Percentiles rank a stretch among this genome's conserved stretches.
phyloP scores from a whole-genome alignment of 2,797 vertebrate species.

The Anguilla anguilla region DNA sequence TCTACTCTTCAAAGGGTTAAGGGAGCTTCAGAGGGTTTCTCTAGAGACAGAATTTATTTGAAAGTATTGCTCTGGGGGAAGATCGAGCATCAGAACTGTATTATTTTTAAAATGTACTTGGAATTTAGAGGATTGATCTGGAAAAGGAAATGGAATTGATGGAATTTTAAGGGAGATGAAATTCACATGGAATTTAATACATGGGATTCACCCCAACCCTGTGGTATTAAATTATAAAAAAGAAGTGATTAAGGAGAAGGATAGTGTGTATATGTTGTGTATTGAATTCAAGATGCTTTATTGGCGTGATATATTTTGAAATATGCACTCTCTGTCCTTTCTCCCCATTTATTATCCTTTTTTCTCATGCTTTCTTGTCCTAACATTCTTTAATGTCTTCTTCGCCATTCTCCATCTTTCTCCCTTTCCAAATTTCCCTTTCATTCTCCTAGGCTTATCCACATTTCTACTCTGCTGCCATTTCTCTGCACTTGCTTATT shows the following conservation, averaged over 20 bases:
- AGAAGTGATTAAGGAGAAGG: background rate
- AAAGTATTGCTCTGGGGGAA: too few relatives aligned
- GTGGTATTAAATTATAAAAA: too few relatives aligned
- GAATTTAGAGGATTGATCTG: too few relatives aligned
- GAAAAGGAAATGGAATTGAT: too few relatives aligned
- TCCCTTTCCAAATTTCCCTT: background rate
- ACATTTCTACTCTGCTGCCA: background rate
- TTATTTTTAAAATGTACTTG: too few relatives aligned
- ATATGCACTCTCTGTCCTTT: background rate
- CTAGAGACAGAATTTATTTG: too few relatives aligned
- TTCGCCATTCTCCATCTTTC: background rate
- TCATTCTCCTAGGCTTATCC: background rate
- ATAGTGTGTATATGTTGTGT: background rate
- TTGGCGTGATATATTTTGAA: background rate
- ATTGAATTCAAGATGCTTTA: background rate
- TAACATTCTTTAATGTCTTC: background rate
- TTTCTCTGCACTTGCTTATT: background rate
- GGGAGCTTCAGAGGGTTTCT: too few relatives aligned
- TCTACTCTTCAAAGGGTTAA: too few relatives aligned
- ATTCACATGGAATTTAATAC: background rate
- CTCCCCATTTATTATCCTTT: background rate
- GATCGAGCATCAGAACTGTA: too few relatives aligned
- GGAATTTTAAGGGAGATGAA: too few relatives aligned
- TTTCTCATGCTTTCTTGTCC: background rate
- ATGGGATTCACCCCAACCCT: background rate